Conservation (phyloP, 2,797 vertebrate genomes). For the Melanotaenia boesemani region DNA sequence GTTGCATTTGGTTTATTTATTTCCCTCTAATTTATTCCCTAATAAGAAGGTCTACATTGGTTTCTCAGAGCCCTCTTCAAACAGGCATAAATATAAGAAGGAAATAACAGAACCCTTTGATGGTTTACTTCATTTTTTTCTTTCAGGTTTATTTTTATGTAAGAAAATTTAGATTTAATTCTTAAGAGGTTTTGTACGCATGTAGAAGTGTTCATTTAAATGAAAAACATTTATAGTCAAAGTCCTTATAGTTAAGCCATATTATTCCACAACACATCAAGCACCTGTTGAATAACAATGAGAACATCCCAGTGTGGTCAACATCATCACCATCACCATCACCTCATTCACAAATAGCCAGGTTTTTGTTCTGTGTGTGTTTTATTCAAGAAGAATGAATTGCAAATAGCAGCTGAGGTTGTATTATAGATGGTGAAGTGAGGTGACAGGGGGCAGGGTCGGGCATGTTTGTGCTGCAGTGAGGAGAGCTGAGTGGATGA, state of each 20-base stretch:
- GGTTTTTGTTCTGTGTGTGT: background rate
- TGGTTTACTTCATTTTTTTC: too few relatives aligned
- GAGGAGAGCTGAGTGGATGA: slow-evolving; percentile 25
- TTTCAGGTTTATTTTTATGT: background rate
- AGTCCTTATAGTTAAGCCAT: background rate
- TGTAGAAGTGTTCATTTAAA: too few relatives aligned
- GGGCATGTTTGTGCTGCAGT: slow-evolving; percentile 20
- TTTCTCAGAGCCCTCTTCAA: background rate
- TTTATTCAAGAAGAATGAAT: slow-evolving; percentile 30
- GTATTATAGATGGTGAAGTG: slow-evolving; percentile 30
- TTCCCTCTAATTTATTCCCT: background rate
- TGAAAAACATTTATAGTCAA: background rate
- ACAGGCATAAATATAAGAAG: background rate
- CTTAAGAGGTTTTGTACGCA: background rate
- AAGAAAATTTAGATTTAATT: background rate
- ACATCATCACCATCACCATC: slow-evolving; percentile 14
- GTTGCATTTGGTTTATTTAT: background rate
- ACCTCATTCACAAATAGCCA: slow-evolving; percentile 34
- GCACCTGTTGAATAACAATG: slow-evolving; percentile 38
- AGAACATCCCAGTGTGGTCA: background rate
- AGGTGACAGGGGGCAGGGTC: slow-evolving; percentile 23
- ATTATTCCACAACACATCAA: slow-evolving; percentile 25
- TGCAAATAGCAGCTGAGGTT: slow-evolving; percentile 40
- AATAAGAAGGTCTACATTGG: background rate
- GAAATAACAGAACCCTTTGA: background rate